Percentiles rank a stretch among this genome's conserved stretches.
phyloP scores from a whole-genome alignment of 2,888 invertebrate genomes.

The Acrobasis consociella region DNA sequence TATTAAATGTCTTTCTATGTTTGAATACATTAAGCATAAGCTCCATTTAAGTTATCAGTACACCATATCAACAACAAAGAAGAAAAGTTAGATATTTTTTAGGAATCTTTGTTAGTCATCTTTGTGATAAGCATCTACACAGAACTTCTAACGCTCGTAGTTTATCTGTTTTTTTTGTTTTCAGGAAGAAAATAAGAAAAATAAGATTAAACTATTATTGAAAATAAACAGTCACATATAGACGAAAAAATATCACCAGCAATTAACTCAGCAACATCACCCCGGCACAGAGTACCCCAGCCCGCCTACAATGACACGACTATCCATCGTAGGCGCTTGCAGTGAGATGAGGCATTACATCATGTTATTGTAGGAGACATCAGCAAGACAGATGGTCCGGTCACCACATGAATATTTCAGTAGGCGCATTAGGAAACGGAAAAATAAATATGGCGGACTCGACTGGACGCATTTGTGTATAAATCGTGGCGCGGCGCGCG shows the following conservation, averaged over 20 bases:
- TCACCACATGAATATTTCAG: slow-evolving; percentile 79
- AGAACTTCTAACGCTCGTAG: too few relatives aligned
- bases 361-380: slow-evolving; percentile 67
- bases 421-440: slow-evolving; percentile 74
- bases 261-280: background rate
- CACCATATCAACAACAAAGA: too few relatives aligned
- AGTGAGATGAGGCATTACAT: slow-evolving; percentile 52
- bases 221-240: background rate
- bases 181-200: background rate
- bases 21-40: too few relatives aligned
- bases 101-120: too few relatives aligned
- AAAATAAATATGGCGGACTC: slow-evolving; percentile 78
- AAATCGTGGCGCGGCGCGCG: slow-evolving; percentile 71
- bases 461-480: slow-evolving; percentile 75
- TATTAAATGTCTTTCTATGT: too few relatives aligned
- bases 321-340: slow-evolving; percentile 16
- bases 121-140: too few relatives aligned
- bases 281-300: background rate
- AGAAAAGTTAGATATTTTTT: too few relatives aligned
- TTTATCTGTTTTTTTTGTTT: too few relatives aligned
- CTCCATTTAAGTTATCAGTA: too few relatives aligned
- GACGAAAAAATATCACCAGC: background rate
- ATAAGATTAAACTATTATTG: too few relatives aligned
- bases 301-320: background rate
- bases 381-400: slow-evolving; percentile 72